Conservation (phyloP, 2,888 invertebrate species). For the Allolobophora icterica region DNA sequence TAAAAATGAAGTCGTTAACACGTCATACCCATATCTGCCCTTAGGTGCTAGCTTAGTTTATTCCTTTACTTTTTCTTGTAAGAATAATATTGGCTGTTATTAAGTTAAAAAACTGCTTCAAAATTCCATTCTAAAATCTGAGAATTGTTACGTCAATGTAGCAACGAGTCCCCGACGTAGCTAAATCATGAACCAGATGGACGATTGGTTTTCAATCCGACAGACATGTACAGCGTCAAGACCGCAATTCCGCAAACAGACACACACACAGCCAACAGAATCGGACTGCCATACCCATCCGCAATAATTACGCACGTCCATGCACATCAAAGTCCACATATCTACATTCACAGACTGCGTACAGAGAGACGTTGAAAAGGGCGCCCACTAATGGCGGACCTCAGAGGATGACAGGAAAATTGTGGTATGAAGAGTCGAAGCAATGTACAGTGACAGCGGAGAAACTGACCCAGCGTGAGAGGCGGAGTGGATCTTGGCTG, state of each 20-base stretch:
- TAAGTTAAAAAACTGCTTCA: too few relatives aligned
- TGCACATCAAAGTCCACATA: slow-evolving; percentile 3
- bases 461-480: background rate
- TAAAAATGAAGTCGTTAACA: too few relatives aligned
- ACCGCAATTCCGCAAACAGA: too few relatives aligned
- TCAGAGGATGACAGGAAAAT: background rate
- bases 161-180: too few relatives aligned
- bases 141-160: too few relatives aligned
- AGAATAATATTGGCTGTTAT: too few relatives aligned
- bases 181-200: too few relatives aligned
- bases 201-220: background rate
- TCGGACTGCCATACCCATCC: background rate
- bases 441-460: background rate
- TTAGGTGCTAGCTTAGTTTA: too few relatives aligned
- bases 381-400: background rate
- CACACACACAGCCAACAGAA: background rate
- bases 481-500: background rate
- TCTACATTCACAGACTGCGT: background rate
- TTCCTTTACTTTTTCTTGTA: too few relatives aligned
- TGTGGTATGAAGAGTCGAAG: background rate
- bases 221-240: background rate
- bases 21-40: too few relatives aligned
- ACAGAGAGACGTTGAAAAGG: background rate
- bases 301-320: background rate
- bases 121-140: too few relatives aligned